phyloP scores from a whole-genome alignment of 2,888 invertebrate genomes.

The Troides helena region DNA sequence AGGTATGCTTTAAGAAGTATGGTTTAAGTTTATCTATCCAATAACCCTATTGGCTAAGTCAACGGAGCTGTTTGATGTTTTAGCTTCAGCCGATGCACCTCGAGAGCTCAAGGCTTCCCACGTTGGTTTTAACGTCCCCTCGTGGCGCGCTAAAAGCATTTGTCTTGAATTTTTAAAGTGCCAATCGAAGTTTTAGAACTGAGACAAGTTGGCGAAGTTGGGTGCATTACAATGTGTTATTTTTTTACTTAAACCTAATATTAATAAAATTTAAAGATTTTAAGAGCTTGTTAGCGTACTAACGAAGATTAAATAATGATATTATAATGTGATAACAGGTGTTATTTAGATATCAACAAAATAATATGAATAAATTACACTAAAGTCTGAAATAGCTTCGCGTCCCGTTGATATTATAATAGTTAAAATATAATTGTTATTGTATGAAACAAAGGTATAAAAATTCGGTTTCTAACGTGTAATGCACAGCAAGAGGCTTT shows the following conservation, averaged over 20 bases:
- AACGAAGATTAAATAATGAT: conserved; percentile 36
- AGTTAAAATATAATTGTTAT: not conserved
- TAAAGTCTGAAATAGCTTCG: no score
- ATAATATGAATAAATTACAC: no score
- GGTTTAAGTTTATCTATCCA: conserved; percentile 54
- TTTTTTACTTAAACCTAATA: conserved; percentile 2
- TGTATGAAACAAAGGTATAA: not conserved
- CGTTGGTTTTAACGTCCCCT: conserved; percentile 66
- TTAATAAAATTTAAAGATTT: no score
- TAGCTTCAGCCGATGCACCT: conserved; percentile 45
- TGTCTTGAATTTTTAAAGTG: conserved; percentile 74
- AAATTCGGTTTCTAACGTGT: not conserved
- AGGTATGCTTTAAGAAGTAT: conserved; percentile 25
- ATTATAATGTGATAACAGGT: no score
- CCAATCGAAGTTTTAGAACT: conserved; percentile 62
- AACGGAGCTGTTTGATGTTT: conserved; percentile 60
- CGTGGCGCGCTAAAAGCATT: conserved; percentile 65
- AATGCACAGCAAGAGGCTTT: not conserved
- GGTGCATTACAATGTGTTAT: conserved; percentile 33
- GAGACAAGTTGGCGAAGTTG: conserved; percentile 40
- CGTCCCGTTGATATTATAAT: no score
- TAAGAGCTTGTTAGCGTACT: no score
- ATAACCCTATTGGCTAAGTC: conserved; percentile 62
- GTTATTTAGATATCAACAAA: no score
- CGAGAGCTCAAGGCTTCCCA: conserved; percentile 51